Evolutionary conservation across 2,888 invertebrate species (phyloP), one percentile per base, ranked within the genome.

Genomic region (Agrypnus murinus): DNA sequence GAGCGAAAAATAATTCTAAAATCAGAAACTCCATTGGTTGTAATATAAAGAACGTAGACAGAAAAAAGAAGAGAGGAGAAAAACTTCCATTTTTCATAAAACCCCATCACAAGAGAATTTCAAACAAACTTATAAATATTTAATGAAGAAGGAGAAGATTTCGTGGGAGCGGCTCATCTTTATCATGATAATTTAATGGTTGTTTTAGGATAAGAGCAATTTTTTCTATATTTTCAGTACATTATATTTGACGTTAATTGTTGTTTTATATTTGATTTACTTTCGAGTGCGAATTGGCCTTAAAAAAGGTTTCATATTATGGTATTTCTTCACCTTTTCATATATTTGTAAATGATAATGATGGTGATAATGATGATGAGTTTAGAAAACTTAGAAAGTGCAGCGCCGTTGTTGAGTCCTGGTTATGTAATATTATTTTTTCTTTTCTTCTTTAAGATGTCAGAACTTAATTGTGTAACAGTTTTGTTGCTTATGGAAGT

Each of bases 131-230:
- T 79, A 82, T 82, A 81, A 81, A 82, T 82, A 81, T 81, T 81
- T 82, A 82, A 82, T 81, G 81, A 81, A 81, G 73, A 68, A 77
- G 73, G 81, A 81, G 73, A 68, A 77, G 73, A 72, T 72, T 73
- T 71, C 75, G 75, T 77, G 67, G 75, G 79, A 77, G 80, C 81
- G 81, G 81, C 77, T 48, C 72, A 76, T 78, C 77, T 80, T 78
- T 82, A 74, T 72, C 77, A 82, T 81, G 82, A 79, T 82, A 82
- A 81, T 83, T 82, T 83, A 80, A 81, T 81, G 75, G 81, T 80
- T 80, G 81, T 81, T 81, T 81, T 80, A 79, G 79, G 73, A 74
- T 77, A 76, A 53, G 62, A 43, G 38, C 66, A 50, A 60, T 62
- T 62, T 68, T 68, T 68, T 32, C 19, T 31, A 36, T 38, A 32